These are phyloP conservation scores for Pseudonaja textilis DNA, from an alignment of 2,113 vertebrate genomes.

Conservation along the genomic window DNA sequence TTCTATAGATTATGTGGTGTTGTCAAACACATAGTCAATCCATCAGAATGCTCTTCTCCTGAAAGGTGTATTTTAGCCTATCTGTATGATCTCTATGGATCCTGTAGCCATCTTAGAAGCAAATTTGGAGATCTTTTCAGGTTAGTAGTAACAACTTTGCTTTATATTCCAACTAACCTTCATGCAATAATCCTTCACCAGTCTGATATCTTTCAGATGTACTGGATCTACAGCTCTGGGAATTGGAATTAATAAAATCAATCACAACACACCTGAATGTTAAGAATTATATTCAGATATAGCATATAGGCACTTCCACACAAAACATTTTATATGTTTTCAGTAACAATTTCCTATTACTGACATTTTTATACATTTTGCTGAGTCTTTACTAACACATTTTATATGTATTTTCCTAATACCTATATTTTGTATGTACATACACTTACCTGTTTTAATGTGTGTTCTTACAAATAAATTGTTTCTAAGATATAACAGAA, in stretches of 20 bases:
- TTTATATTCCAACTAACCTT: background rate
- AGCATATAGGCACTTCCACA: background rate
- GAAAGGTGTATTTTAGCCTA: constrained; percentile 72
- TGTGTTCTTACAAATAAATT: background rate
- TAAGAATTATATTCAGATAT: background rate
- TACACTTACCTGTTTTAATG: background rate
- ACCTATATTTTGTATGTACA: background rate
- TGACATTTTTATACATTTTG: background rate
- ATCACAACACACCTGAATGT: background rate
- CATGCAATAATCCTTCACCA: background rate
- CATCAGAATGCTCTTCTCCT: constrained; percentile 71
- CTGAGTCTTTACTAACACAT: background rate
- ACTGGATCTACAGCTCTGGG: background rate
- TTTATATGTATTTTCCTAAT: background rate
- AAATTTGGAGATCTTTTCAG: constrained; percentile 74
- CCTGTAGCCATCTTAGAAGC: constrained; percentile 74
- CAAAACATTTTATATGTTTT: background rate
- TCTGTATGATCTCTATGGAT: constrained; percentile 69
- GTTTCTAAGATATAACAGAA: background rate
- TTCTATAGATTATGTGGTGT: constrained; percentile 69
- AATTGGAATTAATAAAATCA: background rate
- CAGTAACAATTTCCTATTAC: background rate
- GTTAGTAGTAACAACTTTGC: constrained; percentile 49
- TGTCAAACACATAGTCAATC: constrained; percentile 70
- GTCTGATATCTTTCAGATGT: background rate